Conservation (phyloP, 2,888 invertebrate species). For the Mythimna pallens region DNA sequence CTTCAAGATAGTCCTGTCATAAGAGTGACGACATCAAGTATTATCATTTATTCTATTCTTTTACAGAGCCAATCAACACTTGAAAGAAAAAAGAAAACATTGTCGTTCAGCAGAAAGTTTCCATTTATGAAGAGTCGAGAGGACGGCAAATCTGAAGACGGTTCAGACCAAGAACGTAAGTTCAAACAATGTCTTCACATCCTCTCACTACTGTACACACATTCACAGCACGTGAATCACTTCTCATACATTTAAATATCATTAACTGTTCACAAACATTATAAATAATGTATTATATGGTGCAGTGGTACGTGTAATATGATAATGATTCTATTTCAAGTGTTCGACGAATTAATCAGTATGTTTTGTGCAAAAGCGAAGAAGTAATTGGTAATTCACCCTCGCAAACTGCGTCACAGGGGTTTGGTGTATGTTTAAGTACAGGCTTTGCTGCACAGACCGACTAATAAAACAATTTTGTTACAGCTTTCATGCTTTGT, state of each 20-base stretch:
- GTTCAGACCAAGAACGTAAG: conserved; percentile 99
- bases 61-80: conserved; percentile 96
- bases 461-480: conserved; percentile 85
- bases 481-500: conserved; percentile 98
- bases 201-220: conserved; percentile 36
- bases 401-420: conserved; percentile 46
- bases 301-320: conserved; percentile 61
- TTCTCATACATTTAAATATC: conserved; percentile 54
- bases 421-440: conserved; percentile 55
- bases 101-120: conserved; percentile 99
- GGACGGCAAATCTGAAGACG: conserved; percentile 98
- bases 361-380: conserved; percentile 42
- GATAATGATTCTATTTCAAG: conserved; percentile 52
- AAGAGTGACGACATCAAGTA: too few species aligned
- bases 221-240: conserved; percentile 55
- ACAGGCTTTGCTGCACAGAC: conserved; percentile 64
- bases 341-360: conserved; percentile 42
- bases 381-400: conserved; percentile 43
- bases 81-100: conserved; percentile 99
- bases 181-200: conserved; percentile 72
- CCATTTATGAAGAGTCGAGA: conserved; percentile 99
- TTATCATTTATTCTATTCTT: background rate
- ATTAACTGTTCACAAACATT: conserved; percentile 61
- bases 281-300: conserved; percentile 69
- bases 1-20: too few species aligned